Conservation (phyloP, 1,140 invertebrate genomes). For the Zaprionus inermis region DNA sequence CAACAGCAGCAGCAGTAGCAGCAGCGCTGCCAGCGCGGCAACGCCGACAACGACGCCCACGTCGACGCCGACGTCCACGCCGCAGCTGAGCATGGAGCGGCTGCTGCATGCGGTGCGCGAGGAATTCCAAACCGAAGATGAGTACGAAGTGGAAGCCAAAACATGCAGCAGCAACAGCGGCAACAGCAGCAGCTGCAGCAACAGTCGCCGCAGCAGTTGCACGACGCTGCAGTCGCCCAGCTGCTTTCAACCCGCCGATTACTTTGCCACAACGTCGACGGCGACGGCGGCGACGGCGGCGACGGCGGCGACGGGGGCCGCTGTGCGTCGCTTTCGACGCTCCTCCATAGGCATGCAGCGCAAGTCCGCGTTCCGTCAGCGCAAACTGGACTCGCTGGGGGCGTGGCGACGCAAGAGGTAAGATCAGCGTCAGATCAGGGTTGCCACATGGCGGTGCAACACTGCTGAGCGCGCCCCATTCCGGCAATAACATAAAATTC, state of each 20-base stretch:
- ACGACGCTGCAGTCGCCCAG: neutral
- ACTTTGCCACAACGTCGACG: slow-evolving; percentile 2
- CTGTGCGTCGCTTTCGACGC: slow-evolving; percentile 74
- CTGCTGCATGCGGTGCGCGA: slow-evolving; percentile 72
- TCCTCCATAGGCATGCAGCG: slow-evolving; percentile 81
- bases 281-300: slow-evolving; percentile 11
- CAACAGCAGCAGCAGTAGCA: slow-evolving; percentile 8
- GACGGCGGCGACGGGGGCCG: slow-evolving; percentile 4
- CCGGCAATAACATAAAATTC: no score
- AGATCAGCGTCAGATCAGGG: slow-evolving; percentile 17
- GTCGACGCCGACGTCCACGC: slow-evolving; percentile 42
- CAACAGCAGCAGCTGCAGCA: slow-evolving; percentile 22
- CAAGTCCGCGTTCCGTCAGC: slow-evolving; percentile 77
- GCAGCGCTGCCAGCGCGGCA: slow-evolving; percentile 25
- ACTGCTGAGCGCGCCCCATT: no score
- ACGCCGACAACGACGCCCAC: slow-evolving; percentile 33
- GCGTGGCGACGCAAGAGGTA: slow-evolving; percentile 76
- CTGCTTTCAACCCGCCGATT: neutral
- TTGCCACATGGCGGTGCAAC: no score
- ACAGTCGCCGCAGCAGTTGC: slow-evolving; percentile 35
- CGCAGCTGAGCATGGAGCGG: slow-evolving; percentile 65
- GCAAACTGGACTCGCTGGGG: slow-evolving; percentile 78
- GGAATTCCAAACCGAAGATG: slow-evolving; percentile 74
- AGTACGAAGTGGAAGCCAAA: slow-evolving; percentile 44
- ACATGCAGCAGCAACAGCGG: slow-evolving; percentile 14